Evolutionary conservation across 2,888 invertebrate species (phyloP), one percentile per base, ranked within the genome.

Genomic region (Papilio demoleus): DNA sequence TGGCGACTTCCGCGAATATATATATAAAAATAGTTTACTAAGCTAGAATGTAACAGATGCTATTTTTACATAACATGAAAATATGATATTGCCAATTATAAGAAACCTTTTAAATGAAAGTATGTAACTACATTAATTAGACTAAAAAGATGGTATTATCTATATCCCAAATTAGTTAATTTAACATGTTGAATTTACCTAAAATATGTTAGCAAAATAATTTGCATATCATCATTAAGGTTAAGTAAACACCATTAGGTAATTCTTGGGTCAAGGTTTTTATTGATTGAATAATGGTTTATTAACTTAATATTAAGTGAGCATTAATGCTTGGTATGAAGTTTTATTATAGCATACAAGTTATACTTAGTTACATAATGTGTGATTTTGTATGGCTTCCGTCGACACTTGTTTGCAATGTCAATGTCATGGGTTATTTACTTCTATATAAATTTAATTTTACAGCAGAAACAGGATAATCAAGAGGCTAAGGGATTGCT

Each of bases 371-470:
- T 62, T 45, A 42, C 9, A 19, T 67, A 50, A 24, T 40, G 42
- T 58, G 11, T n/a, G 64, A 38, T 24, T 40, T 40, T 60, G 1
- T 63, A 42, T 58, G 65, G 70, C 66, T 62, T 66, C 62, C 38
- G 47, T 38, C 56, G 62, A 61, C 45, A 24, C 62, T 40, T 38
- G 9, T 45, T 34, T 63, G 34, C 59, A 63, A 70, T 62, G 65
- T 66, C 65, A 70, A 66, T 65, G 63, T 40, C 47, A 64, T 42
- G 9, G 17, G n/a, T 36, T 59, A 24, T 60, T 59, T 58, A 8
- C 5, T 34, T 42, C 22, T 9, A 19, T 38, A n/a, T 14, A 31
- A 56, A 6, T 3, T 56, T 56, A 56, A 17, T 31, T 1, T 31
- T 53, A 8, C 17, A n/a, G 9, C n/a, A 31, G 6, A 2, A 3